Evolutionary conservation across 1,140 invertebrate genomes (phyloP).

Genomic region (Danaus melanippus): DNA sequence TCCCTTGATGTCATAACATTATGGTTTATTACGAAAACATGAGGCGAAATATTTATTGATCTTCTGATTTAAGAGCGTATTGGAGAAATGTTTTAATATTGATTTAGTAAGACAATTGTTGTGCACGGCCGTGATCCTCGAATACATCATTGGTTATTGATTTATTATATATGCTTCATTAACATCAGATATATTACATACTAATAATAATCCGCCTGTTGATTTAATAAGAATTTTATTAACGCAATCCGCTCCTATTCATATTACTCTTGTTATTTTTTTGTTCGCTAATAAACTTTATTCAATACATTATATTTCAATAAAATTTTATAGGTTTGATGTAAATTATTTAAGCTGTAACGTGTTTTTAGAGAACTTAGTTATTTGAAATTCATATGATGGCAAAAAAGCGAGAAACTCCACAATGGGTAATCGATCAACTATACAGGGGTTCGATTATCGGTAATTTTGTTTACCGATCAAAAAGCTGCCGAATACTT

Average conservation of each 20-base stretch:
- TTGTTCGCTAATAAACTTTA: too few species aligned
- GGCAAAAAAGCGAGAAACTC: conserved; percentile 2
- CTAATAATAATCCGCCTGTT: not conserved
- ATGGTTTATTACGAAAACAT: conserved; percentile 45
- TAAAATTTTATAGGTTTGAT: too few species aligned
- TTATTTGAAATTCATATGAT: too few species aligned
- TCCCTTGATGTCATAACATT: conserved; percentile 15
- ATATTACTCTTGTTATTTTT: too few species aligned
- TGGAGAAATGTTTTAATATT: too few species aligned
- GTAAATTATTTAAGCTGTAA: too few species aligned
- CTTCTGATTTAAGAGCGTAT: conserved; percentile 32
- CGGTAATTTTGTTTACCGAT: conserved; percentile 47
- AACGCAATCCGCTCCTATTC: too few species aligned
- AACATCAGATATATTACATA: not conserved
- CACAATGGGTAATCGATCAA: conserved; percentile 32
- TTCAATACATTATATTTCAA: too few species aligned
- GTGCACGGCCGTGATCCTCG: not conserved
- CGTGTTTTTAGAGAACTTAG: too few species aligned
- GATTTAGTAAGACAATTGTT: conserved; percentile 7
- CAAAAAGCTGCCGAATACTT: conserved; percentile 49
- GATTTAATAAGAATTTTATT: not conserved
- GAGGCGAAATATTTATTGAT: conserved; percentile 48
- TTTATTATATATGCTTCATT: conserved; percentile 1
- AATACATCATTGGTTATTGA: not conserved
- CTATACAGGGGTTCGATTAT: conserved; percentile 56